Percentiles rank a stretch among this genome's conserved stretches.
These are phyloP conservation scores for Hippocampus zosterae DNA, from an alignment of 2,113 vertebrate genomes.

Conservation along the genomic window DNA sequence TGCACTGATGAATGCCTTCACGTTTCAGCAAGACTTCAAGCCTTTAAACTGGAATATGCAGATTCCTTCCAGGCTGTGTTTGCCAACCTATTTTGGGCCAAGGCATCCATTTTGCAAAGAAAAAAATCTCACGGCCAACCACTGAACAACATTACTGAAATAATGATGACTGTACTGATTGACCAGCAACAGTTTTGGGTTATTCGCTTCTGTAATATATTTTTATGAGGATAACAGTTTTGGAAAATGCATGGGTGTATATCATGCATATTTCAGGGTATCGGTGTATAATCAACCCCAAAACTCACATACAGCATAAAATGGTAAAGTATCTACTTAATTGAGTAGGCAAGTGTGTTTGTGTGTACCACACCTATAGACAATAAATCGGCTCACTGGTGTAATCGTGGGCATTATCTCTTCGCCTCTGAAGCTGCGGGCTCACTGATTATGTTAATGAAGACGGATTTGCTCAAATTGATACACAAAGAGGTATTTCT, in stretches of 20 bases:
- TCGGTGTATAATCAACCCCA: background rate
- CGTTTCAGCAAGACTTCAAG: background rate
- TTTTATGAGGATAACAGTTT: too few species aligned
- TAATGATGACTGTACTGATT: background rate
- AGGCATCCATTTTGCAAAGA: too few species aligned
- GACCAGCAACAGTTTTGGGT: too few species aligned
- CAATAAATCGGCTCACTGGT: constrained; percentile 27
- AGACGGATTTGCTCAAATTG: constrained; percentile 29
- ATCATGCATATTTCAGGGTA: too few species aligned
- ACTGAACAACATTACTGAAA: background rate
- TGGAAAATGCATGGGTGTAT: too few species aligned
- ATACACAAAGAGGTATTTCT: constrained; percentile 23
- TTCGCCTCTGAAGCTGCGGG: constrained; percentile 24
- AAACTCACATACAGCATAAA: background rate
- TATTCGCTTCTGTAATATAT: too few species aligned
- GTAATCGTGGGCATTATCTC: constrained; percentile 36
- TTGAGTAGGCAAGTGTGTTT: background rate
- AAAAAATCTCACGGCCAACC: background rate
- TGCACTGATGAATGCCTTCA: background rate
- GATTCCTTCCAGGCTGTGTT: background rate
- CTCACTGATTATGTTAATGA: constrained; percentile 41
- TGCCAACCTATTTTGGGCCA: background rate
- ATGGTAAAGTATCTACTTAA: background rate
- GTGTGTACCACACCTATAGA: background rate
- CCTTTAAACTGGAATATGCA: background rate